Percentiles rank a stretch among this genome's conserved stretches.
Conservation (phyloP, 1,140 invertebrate species). For the Latrodectus geometricus region DNA sequence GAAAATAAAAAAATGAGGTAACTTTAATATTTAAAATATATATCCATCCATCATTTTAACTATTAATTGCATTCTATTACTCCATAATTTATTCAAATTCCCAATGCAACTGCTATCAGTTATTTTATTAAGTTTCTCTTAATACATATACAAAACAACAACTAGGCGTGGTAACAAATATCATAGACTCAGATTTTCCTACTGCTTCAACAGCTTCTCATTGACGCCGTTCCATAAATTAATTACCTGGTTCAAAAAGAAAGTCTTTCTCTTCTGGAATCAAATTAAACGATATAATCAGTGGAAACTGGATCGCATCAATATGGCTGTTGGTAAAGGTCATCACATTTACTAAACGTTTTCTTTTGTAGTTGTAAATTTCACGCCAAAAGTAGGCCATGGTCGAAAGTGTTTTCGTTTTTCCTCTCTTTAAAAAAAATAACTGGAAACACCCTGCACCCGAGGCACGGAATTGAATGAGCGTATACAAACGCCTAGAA, state of each 20-base stretch:
- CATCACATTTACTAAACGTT: constrained; percentile 10
- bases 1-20: too few relatives aligned
- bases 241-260: neutral
- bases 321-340: constrained; percentile 32
- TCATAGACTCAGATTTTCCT: neutral
- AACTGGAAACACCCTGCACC: constrained; percentile 25
- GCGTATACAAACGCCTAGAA: neutral
- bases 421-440: constrained; percentile 12
- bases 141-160: too few relatives aligned
- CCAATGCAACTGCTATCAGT: too few relatives aligned
- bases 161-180: neutral
- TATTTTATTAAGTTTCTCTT: too few relatives aligned
- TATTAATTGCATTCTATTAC: too few relatives aligned
- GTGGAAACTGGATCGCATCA: neutral
- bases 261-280: neutral
- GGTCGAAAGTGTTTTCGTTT: constrained; percentile 32
- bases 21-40: too few relatives aligned
- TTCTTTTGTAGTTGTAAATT: neutral
- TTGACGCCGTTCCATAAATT: neutral
- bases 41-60: too few relatives aligned
- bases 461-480: constrained; percentile 31
- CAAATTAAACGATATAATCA: constrained; percentile 34
- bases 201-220: neutral
- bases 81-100: too few relatives aligned
- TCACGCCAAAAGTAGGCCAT: constrained; percentile 25